Evolutionary conservation across 2,888 invertebrate genomes (phyloP).

Genomic region (Trachelus tabidus): DNA sequence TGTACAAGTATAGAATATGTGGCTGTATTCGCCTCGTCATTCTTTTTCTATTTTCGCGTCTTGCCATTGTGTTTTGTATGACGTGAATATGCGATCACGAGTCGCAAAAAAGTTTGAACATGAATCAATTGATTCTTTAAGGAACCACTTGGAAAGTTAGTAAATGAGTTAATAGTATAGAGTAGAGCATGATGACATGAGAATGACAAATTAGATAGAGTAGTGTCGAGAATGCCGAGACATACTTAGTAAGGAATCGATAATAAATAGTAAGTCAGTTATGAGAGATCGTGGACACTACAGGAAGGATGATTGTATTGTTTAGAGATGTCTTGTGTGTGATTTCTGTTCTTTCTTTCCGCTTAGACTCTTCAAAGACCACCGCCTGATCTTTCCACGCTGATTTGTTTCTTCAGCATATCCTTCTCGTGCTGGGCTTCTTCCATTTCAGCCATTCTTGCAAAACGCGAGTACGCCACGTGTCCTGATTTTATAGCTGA

Average conservation of each 20-base stretch:
- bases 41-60: background rate
- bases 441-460: conserved; percentile 92
- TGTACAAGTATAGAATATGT: background rate
- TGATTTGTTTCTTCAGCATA: conserved; percentile 78
- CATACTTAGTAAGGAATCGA: background rate
- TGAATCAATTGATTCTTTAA: background rate
- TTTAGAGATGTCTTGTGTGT: background rate
- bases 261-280: background rate
- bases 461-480: conserved; percentile 95
- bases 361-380: conserved; percentile 76
- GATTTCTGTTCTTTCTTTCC: background rate
- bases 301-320: background rate
- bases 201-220: background rate
- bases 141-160: background rate
- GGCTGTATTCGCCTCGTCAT: background rate
- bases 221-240: background rate
- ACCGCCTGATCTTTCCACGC: conserved; percentile 95
- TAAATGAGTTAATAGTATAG: background rate
- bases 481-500: conserved; percentile 97
- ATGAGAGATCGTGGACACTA: background rate
- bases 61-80: background rate
- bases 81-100: background rate
- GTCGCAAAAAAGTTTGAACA: background rate
- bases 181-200: background rate
- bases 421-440: conserved; percentile 86